Base-by-base conservation (phyloP, 2,797 vertebrate genomes). In the Melanotaenia trifasciata region DNA sequence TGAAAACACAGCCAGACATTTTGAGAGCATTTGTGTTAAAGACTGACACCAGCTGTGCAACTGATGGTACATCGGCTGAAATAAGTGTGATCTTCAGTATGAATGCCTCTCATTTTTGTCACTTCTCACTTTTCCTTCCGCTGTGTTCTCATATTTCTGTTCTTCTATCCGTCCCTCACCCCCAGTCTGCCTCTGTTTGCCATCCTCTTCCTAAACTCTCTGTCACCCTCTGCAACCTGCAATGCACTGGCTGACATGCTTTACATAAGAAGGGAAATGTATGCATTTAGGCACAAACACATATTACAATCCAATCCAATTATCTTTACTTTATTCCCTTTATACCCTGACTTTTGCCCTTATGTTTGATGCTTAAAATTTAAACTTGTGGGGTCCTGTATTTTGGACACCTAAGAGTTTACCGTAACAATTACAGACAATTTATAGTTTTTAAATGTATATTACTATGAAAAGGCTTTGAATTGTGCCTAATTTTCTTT, bases 171-270 rank as follows among this genome's bases (percentile, higher is more conserved):
- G 30, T 13, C 22, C 22, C 33, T 38, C 13, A 40, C 72, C 71
- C 47, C 22, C n/a, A 35, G 20, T 68, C 70, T 53, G 38, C 47
- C 7, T 26, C 61, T 72, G 30, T 30, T 0, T 30, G 51, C 53
- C 67, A 32, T 75, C 76, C 65, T 62, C 77, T 66, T 59, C 62
- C 53, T 58, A 3, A 50, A 40, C 32, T 76, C 53, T 60, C 67
- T 53, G 57, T 8, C 58, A 43, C 22, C 67, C 56, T 54, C 58
- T 40, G 51, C 67, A 65, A 84, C 82, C 80, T 63, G 72, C 67
- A 72, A 84, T 81, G 64, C 79, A 81, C 64, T 67, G 28, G n/a
- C 72, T 67, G 75, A 47, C 77, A 58, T 64, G 36, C 81, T 75
- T 80, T 73, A 85, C 79, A 67, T 66, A 76, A 70, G 69, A 57